These are phyloP conservation scores for Danio kyathit DNA, from an alignment of 2,797 vertebrate species.

Conservation along the genomic window DNA sequence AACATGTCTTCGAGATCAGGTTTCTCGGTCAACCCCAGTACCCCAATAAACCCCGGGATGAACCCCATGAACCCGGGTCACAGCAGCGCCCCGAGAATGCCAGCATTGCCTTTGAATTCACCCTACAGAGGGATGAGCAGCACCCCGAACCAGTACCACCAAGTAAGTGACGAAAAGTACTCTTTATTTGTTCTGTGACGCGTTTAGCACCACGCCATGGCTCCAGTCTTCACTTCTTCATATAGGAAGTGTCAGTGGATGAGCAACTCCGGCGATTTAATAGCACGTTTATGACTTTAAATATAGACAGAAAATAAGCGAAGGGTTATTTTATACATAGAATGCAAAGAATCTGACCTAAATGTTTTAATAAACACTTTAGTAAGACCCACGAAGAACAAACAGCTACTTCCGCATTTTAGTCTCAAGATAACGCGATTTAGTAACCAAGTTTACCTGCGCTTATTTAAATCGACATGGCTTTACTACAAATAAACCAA, in stretches of 20 bases:
- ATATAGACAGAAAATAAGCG: neutral
- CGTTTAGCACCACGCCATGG: conserved; percentile 19
- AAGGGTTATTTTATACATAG: neutral
- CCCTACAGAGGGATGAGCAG: conserved; percentile 76
- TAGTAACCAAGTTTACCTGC: no score
- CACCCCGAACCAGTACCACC: conserved; percentile 72
- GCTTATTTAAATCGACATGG: no score
- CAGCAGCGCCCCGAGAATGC: conserved; percentile 74
- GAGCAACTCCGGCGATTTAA: neutral
- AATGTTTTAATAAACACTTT: neutral
- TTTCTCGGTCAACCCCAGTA: conserved; percentile 69
- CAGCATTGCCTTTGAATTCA: conserved; percentile 71
- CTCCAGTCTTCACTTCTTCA: neutral
- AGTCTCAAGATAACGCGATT: no score
- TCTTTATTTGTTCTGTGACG: conserved; percentile 17
- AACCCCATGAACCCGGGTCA: conserved; percentile 75
- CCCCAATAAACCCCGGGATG: conserved; percentile 72
- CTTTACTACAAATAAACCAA: no score
- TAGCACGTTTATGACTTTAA: neutral
- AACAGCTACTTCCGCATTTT: conserved; percentile 57
- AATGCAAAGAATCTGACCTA: neutral
- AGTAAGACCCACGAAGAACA: neutral
- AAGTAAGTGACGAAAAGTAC: conserved; percentile 66
- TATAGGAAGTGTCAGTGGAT: conserved; percentile 24
- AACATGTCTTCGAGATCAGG: conserved; percentile 80